Evolutionary conservation across 2,113 vertebrate species (phyloP), one percentile per base, ranked within the genome.

Genomic region (Pheucticus melanocephalus): DNA sequence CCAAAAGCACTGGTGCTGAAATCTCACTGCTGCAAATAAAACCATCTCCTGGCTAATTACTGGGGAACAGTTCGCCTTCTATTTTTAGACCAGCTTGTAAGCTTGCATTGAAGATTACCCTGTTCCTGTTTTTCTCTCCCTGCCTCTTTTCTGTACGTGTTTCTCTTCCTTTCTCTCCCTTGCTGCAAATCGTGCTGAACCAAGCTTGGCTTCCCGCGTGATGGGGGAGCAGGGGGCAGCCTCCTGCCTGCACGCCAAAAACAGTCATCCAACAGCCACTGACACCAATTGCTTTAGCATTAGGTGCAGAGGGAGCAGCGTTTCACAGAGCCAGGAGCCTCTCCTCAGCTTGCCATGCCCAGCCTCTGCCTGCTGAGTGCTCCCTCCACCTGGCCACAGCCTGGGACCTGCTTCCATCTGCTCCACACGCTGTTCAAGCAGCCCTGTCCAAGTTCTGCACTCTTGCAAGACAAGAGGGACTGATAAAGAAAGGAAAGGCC

Each of bases 361-460:
- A 96, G 93, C 80, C 73, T 82, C 42, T 2, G 23, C 94, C 95
- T 96, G 96, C 96, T 97, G 97, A 97, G 96, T 88, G 95, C 86
- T 95, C 94, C 95, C 90, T 84, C 33, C 75, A 87, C 88, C 96
- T 92, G 95, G 92, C 95, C 97, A 86, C 82, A 86, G 95, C 88
- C 96, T 71, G 82, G 64, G 94, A 94, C 82, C 80, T 45, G 85
- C 86, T 87, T 95, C 95, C 92, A 91, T 97, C 70, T 96, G 97
- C 88, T 95, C 91, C 2, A 66, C 88, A 63, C 1, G 5, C 64
- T 91, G 72, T 88, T 95, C 80, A 39, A 45, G 84, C 72, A 27
- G 1, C 31, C 80, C 92, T 92, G 85, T 86, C 97, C 90, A 85
- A 94, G 81, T 94, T 69, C 42, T 14, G 24, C 6, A 1, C 18